A percentile compares a stretch with the other conserved stretches of the same genome.
These are phyloP conservation scores for Henricia sp. DNA, from an alignment of 53 echinoderm and acorn worm genomes.

Conservation along the genomic window DNA sequence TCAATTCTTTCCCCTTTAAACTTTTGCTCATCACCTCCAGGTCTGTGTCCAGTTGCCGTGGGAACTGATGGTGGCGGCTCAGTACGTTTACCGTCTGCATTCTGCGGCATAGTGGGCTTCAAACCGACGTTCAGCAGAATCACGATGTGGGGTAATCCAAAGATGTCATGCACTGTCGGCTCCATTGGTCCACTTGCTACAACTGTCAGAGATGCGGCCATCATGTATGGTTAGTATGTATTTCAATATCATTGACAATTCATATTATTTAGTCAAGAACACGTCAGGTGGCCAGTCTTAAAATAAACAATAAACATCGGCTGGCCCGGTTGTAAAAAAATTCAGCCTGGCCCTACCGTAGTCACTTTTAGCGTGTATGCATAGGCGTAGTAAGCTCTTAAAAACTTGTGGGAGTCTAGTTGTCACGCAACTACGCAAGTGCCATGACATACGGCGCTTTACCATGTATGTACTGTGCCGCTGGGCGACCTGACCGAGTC, in stretches of 20 bases:
- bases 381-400: too few relatives aligned
- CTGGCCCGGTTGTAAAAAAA: too few relatives aligned
- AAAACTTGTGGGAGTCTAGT: too few relatives aligned
- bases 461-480: too few relatives aligned
- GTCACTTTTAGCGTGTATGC: too few relatives aligned
- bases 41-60: conserved; percentile 88
- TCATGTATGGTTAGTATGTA: conserved; percentile 75
- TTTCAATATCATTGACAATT: too few relatives aligned
- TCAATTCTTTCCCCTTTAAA: background rate
- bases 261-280: background rate
- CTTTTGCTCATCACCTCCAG: conserved; percentile 31
- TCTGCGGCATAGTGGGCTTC: conserved; percentile 89
- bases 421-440: too few relatives aligned
- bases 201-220: conserved; percentile 80
- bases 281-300: too few relatives aligned
- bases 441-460: too few relatives aligned
- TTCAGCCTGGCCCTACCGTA: too few relatives aligned
- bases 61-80: conserved; percentile 97
- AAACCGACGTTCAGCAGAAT: conserved; percentile 90
- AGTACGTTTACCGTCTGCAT: conserved; percentile 75
- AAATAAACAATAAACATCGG: too few relatives aligned
- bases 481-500: too few relatives aligned
- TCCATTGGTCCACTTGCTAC: conserved; percentile 76
- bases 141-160: conserved; percentile 54
- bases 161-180: conserved; percentile 56